Percentiles rank a stretch among this genome's conserved stretches.
Conservation (phyloP, 2,113 vertebrate species). For the Mormyrus iriodes region DNA sequence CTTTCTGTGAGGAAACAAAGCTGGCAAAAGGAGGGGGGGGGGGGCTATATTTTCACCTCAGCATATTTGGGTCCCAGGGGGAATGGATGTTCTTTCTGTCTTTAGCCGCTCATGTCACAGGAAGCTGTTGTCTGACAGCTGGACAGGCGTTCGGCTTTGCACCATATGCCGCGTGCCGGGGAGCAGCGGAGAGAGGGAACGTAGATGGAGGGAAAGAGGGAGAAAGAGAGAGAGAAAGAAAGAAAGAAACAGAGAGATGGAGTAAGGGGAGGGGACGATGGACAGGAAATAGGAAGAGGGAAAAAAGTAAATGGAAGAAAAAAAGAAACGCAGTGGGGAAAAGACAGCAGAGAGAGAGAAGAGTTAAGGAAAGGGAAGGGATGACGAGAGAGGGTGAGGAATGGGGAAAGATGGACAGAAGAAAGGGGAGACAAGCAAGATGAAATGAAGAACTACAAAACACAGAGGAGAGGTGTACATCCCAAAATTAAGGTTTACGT, state of each 20-base stretch:
- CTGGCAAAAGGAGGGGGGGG: background rate
- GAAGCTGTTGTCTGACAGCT: constrained; percentile 21
- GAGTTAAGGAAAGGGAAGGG: background rate
- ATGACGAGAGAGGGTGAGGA: background rate
- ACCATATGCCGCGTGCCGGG: background rate
- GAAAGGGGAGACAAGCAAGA: background rate
- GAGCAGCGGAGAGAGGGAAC: background rate
- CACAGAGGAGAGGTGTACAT: background rate
- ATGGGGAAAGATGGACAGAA: background rate
- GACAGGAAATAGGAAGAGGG: background rate
- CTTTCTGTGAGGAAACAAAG: background rate
- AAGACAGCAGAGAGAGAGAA: background rate
- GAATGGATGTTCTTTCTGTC: constrained; percentile 11
- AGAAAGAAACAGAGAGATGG: background rate
- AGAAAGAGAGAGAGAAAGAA: background rate
- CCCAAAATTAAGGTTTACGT: background rate
- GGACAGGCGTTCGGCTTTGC: constrained; percentile 17
- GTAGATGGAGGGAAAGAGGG: background rate
- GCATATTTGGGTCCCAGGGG: constrained; percentile 16
- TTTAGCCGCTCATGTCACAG: background rate
- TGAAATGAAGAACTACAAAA: background rate
- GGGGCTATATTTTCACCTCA: constrained; percentile 18
- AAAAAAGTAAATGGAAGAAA: background rate
- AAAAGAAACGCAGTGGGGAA: no score
- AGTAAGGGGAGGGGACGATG: background rate